Evolutionary conservation across 1,140 invertebrate genomes (phyloP).

Genomic region (Drosophila jambulina): DNA sequence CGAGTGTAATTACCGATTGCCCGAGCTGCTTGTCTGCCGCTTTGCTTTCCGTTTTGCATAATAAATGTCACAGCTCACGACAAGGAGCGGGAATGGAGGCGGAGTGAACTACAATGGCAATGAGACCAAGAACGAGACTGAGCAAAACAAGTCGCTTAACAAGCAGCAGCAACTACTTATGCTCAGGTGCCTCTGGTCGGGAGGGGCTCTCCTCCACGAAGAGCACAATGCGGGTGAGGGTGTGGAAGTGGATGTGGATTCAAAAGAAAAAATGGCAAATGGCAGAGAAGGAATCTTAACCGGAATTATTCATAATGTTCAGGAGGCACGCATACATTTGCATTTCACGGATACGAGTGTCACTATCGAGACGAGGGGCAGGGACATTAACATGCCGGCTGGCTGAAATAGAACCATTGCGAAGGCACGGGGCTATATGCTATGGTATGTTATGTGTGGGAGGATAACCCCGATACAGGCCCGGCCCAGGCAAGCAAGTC

Average conservation of each 20-base stretch:
- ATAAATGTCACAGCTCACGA: conserved; percentile 69
- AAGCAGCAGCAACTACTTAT: conserved; percentile 74
- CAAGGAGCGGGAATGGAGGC: conserved; percentile 35
- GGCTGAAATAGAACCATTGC: conserved; percentile 47
- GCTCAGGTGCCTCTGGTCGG: conserved; percentile 51
- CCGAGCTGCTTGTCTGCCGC: conserved; percentile 56
- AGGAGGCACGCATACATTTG: conserved; percentile 82
- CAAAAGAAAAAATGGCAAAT: conserved; percentile 59
- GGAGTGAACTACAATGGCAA: conserved; percentile 62
- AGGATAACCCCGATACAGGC: conserved; percentile 25
- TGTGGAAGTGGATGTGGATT: conserved; percentile 18
- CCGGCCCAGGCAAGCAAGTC: conserved; percentile 64
- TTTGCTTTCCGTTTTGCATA: conserved; percentile 76
- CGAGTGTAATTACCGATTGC: conserved; percentile 35
- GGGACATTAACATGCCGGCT: conserved; percentile 49
- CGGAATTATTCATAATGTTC: conserved; percentile 83
- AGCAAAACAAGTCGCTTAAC: conserved; percentile 72
- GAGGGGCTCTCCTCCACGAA: conserved; percentile 10
- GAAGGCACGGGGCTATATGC: conserved; percentile 13
- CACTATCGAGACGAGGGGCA: conserved; percentile 69
- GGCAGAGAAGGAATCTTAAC: conserved; percentile 74
- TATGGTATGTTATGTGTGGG: conserved; percentile 10
- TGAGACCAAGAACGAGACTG: conserved; percentile 21
- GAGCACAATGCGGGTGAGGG: conserved; percentile 58
- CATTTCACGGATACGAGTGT: conserved; percentile 80